Evolutionary conservation across 2,797 vertebrate species (phyloP).

Genomic region (Pseudotriccus pelzelni): DNA sequence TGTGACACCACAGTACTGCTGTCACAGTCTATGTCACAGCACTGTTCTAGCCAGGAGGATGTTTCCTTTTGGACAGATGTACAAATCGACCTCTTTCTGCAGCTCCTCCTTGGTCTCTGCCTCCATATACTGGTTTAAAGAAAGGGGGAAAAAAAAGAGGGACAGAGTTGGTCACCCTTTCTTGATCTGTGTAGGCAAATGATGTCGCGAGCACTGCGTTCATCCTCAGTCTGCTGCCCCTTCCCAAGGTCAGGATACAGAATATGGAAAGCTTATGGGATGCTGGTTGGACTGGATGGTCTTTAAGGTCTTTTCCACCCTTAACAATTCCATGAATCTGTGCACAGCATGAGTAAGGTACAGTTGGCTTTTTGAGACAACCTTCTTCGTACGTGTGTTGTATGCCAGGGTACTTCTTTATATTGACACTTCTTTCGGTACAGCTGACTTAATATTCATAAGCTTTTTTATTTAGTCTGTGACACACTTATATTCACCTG

Average conservation of each 20-base stretch:
- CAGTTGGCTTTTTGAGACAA: not conserved
- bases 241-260: rapidly evolving
- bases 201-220: not conserved
- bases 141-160: not conserved
- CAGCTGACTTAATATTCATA: not conserved
- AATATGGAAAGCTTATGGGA: not conserved
- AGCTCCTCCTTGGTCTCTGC: not conserved
- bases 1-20: not conserved
- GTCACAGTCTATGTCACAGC: not conserved
- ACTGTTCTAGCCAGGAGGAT: not conserved
- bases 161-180: not conserved
- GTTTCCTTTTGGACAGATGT: not conserved
- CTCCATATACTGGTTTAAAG: not conserved
- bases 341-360: not conserved
- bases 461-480: not conserved
- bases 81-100: not conserved
- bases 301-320: not conserved
- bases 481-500: not conserved
- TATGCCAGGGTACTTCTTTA: not conserved
- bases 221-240: not conserved
- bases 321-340: not conserved
- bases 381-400: not conserved
- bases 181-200: not conserved
- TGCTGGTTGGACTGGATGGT: not conserved
- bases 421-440: not conserved